Evolutionary conservation across 2,113 vertebrate genomes (phyloP), one percentile per base, ranked within the genome.

Genomic region (Petaurus breviceps): DNA sequence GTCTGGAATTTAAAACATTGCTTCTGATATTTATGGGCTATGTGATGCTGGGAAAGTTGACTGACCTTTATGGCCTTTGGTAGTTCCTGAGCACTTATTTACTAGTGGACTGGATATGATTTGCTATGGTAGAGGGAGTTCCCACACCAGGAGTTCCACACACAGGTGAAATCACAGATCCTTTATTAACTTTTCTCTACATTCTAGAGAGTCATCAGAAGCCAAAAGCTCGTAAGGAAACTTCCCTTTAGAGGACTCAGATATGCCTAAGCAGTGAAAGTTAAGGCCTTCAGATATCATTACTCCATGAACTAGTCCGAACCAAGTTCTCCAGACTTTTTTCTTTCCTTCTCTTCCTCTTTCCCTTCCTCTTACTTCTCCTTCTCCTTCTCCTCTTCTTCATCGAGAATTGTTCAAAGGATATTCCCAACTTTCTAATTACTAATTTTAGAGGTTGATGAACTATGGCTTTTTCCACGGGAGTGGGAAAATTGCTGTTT

Each of bases 401-500:
- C 51, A 93, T 50, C 54, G 0, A 95, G 68, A 54, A 43, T 0
- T 77, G 93, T 57, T 96, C 77, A 94, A 90, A 57, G 89, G 43
- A 50, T 94, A 96, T 95, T 96, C 90, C 92, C 92, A 94, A 50
- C 61, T 96, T 95, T 94, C 57, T 94, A 93, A 51, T 94, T 47
- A 51, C 23, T 51, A 90, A 54, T 84, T 90, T 94, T 68, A 94
- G 51, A 93, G 96, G 91, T 92, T 96, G 97, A 98, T 94, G 94
- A 95, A 89, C 94, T 95, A 94, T 95, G 94, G 90, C 90, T 94
- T 96, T 97, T 96, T 93, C 97, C 92, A 95, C 91, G 90, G 90
- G 54, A 95, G 46, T 49, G 37, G 95, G 91, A 95, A 84, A 97
- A 94, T 53, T 26, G 57, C 51, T 49, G 49, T 51, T 84, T 96